Base-by-base conservation (phyloP, 2,888 invertebrate species). In the Cyclophora punctaria region DNA sequence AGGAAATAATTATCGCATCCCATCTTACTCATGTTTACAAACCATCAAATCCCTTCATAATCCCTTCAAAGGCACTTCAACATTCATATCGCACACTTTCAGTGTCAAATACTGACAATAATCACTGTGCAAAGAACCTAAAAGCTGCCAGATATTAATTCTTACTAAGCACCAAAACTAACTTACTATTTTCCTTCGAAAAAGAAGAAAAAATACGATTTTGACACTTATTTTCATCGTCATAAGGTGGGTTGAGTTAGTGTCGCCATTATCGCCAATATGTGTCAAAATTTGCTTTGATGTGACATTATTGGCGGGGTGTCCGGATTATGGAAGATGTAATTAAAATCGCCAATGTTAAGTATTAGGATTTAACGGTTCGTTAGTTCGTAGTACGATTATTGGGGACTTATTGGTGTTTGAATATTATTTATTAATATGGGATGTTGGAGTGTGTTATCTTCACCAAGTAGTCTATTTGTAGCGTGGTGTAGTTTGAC, bases 61-160 rank as follows among this genome's bases (percentile, higher is more conserved):
- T 78, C 78, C 75, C 66, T 34, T 67, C 77, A 78, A 83, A 82
- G 76, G 72, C 60, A 63, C 61, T 59, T 53, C 48, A 53, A 59
- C 64, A 64, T 62, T 67, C 64, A 73, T 73, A 74, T 70, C 62
- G 69, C 77, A 80, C 83, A 78, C 80, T 82, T 76, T 63, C 64
- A 75, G 82, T 80, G 80, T 83, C 80, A 77, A 79, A 78, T 75
- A 67, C 67, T 73, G 70, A 70, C 72, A 76, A 74, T 66, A 64
- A 63, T 45, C 62, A 66, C 62, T 53, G 55, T 59, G 65, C 67
- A 66, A 69, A 70, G 72, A 67, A 67, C 62, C 71, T 64, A 67
- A 74, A 76, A 80, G 73, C 76, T 71, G 75, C 65, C 73, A 71
- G 70, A 75, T 82, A 83, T 82, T 83, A 82, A 83, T 80, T 79